A percentile compares a stretch with the other conserved stretches of the same genome.
These are phyloP conservation scores for Pristionchus arcanus DNA, from an alignment of 2,888 invertebrate genomes.

Conservation along the genomic window DNA sequence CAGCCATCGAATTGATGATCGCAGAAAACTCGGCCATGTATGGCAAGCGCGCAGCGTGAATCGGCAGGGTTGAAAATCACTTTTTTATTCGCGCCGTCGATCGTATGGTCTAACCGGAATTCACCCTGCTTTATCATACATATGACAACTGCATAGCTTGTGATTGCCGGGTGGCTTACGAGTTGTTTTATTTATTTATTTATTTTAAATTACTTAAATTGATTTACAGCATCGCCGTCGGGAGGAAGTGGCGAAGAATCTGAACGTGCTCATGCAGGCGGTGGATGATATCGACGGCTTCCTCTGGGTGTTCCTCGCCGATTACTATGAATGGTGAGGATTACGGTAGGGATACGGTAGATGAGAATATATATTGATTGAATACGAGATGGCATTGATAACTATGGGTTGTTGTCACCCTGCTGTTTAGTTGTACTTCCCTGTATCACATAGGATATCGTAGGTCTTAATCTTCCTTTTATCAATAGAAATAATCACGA, in stretches of 20 bases:
- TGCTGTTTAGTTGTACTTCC: too few species aligned
- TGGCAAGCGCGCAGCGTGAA: not conserved
- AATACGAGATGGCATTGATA: too few species aligned
- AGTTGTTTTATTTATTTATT: not conserved
- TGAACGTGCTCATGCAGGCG: conserved; percentile 89
- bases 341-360: not conserved
- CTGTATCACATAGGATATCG: too few species aligned
- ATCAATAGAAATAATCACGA: too few species aligned
- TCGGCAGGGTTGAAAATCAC: not conserved
- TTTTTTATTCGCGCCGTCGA: too few species aligned
- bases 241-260: conserved; percentile 88
- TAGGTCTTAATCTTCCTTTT: too few species aligned
- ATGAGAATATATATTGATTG: not conserved
- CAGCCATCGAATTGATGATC: not conserved
- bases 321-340: conserved; percentile 80
- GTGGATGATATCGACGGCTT: conserved; percentile 84
- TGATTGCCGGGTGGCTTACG: not conserved
- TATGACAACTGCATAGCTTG: too few species aligned
- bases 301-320: conserved; percentile 88
- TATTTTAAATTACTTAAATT: not conserved
- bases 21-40: not conserved
- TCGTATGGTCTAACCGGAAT: too few species aligned
- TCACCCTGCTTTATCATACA: too few species aligned
- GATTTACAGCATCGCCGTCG: conserved; percentile 59
- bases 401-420: too few species aligned